Conservation (phyloP, 2,888 invertebrate species). For the Aradus depressus region DNA sequence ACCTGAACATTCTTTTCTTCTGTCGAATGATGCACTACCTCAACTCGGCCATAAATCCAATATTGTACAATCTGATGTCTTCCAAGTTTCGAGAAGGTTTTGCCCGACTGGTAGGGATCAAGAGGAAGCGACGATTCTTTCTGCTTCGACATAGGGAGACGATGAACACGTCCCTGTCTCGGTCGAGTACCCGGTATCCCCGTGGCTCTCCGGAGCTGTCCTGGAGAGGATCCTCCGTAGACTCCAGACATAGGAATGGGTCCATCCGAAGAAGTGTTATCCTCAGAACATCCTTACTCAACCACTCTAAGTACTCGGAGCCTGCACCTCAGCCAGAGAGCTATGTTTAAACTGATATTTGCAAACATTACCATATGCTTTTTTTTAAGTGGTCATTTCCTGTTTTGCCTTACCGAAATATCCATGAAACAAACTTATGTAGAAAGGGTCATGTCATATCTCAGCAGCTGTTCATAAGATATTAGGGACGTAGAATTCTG, state of each 20-base stretch:
- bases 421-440: no score
- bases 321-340: slow-evolving; percentile 34
- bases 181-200: slow-evolving; percentile 25
- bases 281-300: slow-evolving; percentile 33
- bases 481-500: no score
- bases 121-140: slow-evolving; percentile 23
- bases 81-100: slow-evolving; percentile 80
- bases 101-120: slow-evolving; percentile 25
- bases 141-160: slow-evolving; percentile 28
- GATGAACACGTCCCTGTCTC: slow-evolving; percentile 30
- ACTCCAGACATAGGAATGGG: slow-evolving; percentile 33
- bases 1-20: slow-evolving; percentile 72
- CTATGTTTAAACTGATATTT: slow-evolving; percentile 32
- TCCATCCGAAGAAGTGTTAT: slow-evolving; percentile 44
- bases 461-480: no score
- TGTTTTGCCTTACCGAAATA: no score
- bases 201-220: slow-evolving; percentile 29
- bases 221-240: slow-evolving; percentile 28
- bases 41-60: slow-evolving; percentile 83
- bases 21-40: slow-evolving; percentile 77
- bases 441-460: no score
- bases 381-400: no score
- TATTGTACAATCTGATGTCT: slow-evolving; percentile 85
- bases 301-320: slow-evolving; percentile 33
- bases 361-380: neutral